These are phyloP conservation scores for Pterois miles DNA, from an alignment of 2,797 vertebrate species.

Conservation along the genomic window DNA sequence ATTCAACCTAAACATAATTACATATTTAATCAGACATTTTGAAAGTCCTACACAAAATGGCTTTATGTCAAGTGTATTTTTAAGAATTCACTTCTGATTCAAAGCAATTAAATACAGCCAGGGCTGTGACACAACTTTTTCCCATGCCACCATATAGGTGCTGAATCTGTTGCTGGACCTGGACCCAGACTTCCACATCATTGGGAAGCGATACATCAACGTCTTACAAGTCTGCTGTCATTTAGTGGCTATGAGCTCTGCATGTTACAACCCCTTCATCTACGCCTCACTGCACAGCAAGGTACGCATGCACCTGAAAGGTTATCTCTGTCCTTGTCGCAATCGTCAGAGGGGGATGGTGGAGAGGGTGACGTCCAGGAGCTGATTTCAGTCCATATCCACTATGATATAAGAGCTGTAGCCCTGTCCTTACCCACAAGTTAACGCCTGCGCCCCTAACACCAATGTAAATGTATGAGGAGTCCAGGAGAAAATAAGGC, in stretches of 20 bases:
- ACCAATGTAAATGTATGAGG: slow-evolving; percentile 36
- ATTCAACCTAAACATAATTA: not conserved
- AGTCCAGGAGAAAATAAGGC: slow-evolving; percentile 1
- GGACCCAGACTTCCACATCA: slow-evolving; percentile 82
- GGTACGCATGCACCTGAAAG: slow-evolving; percentile 79
- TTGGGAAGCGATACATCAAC: slow-evolving; percentile 84
- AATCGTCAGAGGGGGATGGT: slow-evolving; percentile 14
- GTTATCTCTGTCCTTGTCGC: slow-evolving; percentile 74
- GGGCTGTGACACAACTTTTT: not conserved
- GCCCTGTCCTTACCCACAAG: not conserved
- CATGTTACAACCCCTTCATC: slow-evolving; percentile 88
- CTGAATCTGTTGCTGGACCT: slow-evolving; percentile 85
- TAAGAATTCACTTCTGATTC: not conserved
- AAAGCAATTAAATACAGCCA: not conserved
- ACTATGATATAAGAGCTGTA: slow-evolving; percentile 33
- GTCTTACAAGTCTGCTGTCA: slow-evolving; percentile 84
- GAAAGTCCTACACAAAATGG: not conserved
- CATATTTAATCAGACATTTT: not conserved
- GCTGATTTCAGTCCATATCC: slow-evolving; percentile 38
- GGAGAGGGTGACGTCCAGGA: slow-evolving; percentile 35
- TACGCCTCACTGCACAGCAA: slow-evolving; percentile 87
- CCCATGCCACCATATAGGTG: slow-evolving; percentile 65
- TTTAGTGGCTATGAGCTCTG: slow-evolving; percentile 85
- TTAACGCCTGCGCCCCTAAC: not conserved
- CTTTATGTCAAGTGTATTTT: not conserved